These are phyloP conservation scores for Otus sunia DNA, from an alignment of 2,113 vertebrate genomes.

Conservation along the genomic window DNA sequence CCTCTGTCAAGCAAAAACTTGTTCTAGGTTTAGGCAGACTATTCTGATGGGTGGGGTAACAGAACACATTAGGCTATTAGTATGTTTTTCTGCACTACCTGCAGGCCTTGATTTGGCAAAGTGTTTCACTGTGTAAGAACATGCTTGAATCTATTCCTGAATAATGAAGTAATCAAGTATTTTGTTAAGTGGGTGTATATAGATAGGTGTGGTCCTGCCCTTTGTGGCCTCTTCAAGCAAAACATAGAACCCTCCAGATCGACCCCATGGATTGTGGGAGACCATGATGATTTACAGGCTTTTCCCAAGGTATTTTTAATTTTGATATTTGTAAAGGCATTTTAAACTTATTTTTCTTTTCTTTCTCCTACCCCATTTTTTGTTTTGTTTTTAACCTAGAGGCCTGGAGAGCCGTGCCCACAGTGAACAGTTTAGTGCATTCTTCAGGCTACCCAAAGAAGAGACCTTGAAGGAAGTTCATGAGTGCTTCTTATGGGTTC, in stretches of 20 bases:
- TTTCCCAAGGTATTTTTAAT: not conserved
- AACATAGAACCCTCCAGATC: not conserved
- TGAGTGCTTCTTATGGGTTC: constrained; percentile 94
- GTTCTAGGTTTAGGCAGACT: not conserved
- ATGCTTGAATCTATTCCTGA: not conserved
- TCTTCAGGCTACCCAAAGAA: constrained; percentile 91
- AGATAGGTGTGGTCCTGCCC: not conserved
- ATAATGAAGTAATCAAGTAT: not conserved
- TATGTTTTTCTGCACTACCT: not conserved
- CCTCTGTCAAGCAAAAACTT: not conserved
- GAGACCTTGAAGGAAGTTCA: constrained; percentile 91
- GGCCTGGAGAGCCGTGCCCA: constrained; percentile 89
- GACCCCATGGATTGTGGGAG: not conserved
- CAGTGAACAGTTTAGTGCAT: constrained; percentile 88
- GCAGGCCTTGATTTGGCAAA: not conserved
- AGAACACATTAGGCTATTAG: not conserved
- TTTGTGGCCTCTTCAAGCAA: not conserved
- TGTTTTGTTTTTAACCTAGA: constrained; percentile 69
- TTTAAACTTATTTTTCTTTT: not conserved
- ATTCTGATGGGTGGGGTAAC: not conserved
- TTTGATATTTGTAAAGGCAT: not conserved
- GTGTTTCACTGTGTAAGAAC: not conserved
- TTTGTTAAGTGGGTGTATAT: not conserved
- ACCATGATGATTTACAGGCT: not conserved
- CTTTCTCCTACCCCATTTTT: not conserved